Evolutionary conservation across 2,113 vertebrate species (phyloP), one percentile per base, ranked within the genome.

Genomic region (Silurus glanis): DNA sequence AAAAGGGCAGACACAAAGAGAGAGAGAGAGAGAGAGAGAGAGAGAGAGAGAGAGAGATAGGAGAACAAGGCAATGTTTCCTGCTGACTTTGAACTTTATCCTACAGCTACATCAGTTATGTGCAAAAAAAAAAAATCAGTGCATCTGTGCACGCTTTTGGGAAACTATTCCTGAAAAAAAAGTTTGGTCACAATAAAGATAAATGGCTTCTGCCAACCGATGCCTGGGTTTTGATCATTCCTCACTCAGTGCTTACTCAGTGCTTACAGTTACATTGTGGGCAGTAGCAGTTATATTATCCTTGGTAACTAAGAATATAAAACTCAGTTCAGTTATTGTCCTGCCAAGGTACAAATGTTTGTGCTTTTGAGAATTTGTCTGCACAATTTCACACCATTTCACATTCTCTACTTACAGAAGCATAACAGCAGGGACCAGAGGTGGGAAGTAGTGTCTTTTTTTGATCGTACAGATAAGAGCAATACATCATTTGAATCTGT

Each of bases 361-460:
- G 47, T 78, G 25, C 55, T 85, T 85, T n/a, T 80, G 6, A 85
- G n/a, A 67, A 37, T 37, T 79, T 59, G n/a, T 80, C 9, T 28
- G n/a, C 76, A 37, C n/a, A 25, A n/a, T 10, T 25, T 67, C 25
- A 25, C n/a, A 28, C 5, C 28, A 47, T 49, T 56, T 58, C n/a
- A 58, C 17, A 9, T 74, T 49, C 19, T 51, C 9, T 75, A 12
- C 45, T 75, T 47, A 28, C n/a, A 67, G n/a, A 67, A 12, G 64
- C 10, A 28, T 69, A 45, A 14, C n/a, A 58, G 8, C n/a, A 58
- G 25, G 37, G 37, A 37, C 37, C 37, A 37, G 37, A 37, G 37
- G 37, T 37, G 37, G 2, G 37, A 37, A 37, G 37, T 37, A 37
- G 1, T 37, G 37, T 37, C 2, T 37, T 37, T 37, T 37, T 37